Evolutionary conservation across 2,797 vertebrate genomes (phyloP).

Genomic region (Lepus oiostolus): DNA sequence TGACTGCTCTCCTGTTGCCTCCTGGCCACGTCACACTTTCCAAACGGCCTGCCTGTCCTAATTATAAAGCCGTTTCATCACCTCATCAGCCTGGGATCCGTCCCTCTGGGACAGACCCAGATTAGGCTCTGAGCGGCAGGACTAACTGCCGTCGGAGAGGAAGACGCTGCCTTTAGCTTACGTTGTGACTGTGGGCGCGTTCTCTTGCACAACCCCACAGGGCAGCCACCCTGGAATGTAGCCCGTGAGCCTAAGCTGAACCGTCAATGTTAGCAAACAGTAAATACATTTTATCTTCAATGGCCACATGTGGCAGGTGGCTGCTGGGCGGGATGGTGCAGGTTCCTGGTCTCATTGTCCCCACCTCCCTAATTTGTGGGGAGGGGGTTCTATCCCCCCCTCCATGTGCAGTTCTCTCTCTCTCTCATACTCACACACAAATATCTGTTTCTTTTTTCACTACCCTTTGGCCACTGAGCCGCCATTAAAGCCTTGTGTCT

Average conservation of each 20-base stretch:
- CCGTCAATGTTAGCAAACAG: background rate
- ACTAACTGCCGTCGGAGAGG: background rate
- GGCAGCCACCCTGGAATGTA: background rate
- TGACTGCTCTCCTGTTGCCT: slow-evolving; percentile 24
- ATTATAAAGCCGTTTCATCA: slow-evolving; percentile 79
- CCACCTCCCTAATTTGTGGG: background rate
- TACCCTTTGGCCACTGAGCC: background rate
- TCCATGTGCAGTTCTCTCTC: too few relatives aligned
- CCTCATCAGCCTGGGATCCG: slow-evolving; percentile 67
- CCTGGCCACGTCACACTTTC: slow-evolving; percentile 54
- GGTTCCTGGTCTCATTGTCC: background rate
- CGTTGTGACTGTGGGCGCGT: background rate
- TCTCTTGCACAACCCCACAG: background rate
- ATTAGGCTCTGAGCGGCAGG: slow-evolving; percentile 58
- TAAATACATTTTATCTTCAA: background rate
- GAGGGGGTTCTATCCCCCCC: background rate
- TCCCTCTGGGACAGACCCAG: slow-evolving; percentile 77
- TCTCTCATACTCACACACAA: too few relatives aligned
- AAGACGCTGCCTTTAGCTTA: background rate
- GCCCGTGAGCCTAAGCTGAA: background rate
- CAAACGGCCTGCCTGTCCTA: slow-evolving; percentile 75
- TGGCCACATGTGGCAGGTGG: background rate
- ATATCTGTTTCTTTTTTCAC: background rate
- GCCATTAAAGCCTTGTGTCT: background rate
- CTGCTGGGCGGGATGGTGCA: background rate